Evolutionary conservation across 2,797 vertebrate species (phyloP).

Genomic region (Danio tinwini): DNA sequence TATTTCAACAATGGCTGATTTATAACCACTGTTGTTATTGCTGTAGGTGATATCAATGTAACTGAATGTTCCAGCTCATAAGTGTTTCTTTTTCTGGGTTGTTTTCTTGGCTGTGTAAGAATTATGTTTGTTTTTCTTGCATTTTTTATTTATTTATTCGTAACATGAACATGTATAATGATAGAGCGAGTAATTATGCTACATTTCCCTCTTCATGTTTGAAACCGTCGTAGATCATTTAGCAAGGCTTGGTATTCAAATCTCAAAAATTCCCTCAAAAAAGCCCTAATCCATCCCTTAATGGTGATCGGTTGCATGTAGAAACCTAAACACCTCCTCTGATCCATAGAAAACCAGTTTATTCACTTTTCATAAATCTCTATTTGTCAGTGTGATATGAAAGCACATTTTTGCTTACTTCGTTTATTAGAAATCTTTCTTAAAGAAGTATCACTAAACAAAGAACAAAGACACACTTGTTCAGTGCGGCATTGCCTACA

Average conservation of each 20-base stretch:
- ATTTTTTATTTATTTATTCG: background rate
- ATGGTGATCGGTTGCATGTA: background rate
- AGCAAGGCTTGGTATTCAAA: background rate
- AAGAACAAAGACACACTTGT: background rate
- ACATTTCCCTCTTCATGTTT: background rate
- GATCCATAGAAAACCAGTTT: background rate
- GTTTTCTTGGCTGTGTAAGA: background rate
- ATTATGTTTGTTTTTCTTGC: background rate
- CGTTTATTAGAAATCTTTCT: background rate
- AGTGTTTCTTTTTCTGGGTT: background rate
- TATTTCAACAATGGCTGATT: background rate
- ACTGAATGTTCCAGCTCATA: background rate
- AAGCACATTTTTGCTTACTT: background rate
- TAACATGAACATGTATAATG: background rate
- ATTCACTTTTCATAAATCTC: background rate
- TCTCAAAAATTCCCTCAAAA: background rate
- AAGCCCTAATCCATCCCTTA: background rate
- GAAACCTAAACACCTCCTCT: background rate
- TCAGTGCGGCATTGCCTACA: background rate
- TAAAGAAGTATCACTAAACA: background rate
- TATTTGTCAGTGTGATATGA: background rate
- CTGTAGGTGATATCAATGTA: background rate
- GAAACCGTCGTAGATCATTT: background rate
- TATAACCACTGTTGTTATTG: background rate
- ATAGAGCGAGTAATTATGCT: background rate